Evolutionary conservation across 2,888 invertebrate genomes (phyloP), one percentile per base, ranked within the genome.

Genomic region (Leptogaster cylindrica): DNA sequence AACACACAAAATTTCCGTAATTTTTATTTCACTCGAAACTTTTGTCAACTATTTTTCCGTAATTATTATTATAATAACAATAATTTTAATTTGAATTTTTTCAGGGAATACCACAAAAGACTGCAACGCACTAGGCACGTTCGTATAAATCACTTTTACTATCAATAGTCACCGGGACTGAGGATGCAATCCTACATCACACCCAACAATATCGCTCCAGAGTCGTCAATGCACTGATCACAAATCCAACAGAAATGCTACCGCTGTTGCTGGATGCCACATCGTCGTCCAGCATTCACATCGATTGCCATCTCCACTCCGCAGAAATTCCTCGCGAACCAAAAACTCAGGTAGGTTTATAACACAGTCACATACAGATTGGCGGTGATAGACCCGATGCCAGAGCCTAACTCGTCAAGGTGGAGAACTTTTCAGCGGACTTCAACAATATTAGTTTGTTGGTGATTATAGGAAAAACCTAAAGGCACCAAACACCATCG

Each of bases 211-310:
- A 77, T 77, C 76, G 76, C 77, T 77, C 79, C 77, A 79, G 76
- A 79, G 80, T 76, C 76, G 78, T 75, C 78, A 77, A 76, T 79
- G 77, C 77, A 79, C 79, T 79, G 77, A 79, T 77, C 71, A 10
- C 36, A 36, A 36, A 14, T 36, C n/a, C 14, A 36, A 14, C 36
- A 46, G 46, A 46, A 18, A 6, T 18, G n/a, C 46, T 20, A 20
- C 20, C 3, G 16, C 46, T 46, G 46, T 20, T 46, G 18, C 20
- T 46, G 46, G 46, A 46, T 46, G 46, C 10, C 18, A 46, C 18
- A n/a, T n/a, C n/a, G 4, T 14, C 16, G 46, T 16, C 12, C 46
- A 46, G 20, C 20, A 16, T 20, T 18, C 4, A 46, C 46, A 18
- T 20, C 46, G 20, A 20, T 46, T 46, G 20, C 46, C 46, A 46